Base-by-base conservation (phyloP, 1,140 invertebrate species). In the Drosophila willistoni region DNA sequence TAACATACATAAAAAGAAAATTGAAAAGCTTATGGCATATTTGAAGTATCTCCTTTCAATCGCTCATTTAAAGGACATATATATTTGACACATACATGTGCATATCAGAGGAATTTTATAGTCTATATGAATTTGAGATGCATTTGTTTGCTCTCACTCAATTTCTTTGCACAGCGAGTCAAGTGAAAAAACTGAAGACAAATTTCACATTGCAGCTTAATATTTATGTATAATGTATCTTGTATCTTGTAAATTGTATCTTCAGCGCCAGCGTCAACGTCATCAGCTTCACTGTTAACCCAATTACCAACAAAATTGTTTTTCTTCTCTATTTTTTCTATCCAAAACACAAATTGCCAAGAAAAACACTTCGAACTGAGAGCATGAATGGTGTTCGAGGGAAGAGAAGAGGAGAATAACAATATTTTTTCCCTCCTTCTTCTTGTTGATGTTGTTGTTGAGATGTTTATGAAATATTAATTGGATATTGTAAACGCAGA, bases 391-490 rank as follows among this genome's bases (percentile, higher is more conserved):
- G 14, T 3, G 33, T 25, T 29, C 33, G 36, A 7, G 13, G 17
- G 14, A 33, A 29, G 42, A 22, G 36, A 29, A 47, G 41, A 2
- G 14, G 54, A 60, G 19, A 61, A 36, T 42, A 51, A 51, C 7
- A 51, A 51, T 44, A 44, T 44, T 7, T 44, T n/a, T 44, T 5
- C 12, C 10, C 14, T 10, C 19, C n/a, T 47, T 22, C 7, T 22
- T 22, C 7, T 12, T 51, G 44, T 51, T 51, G 44, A 22, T 51
- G 29, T 17, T 47, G 41, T 34, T 25, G 51, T 39, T 36, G 34
- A 41, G 75, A 78, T 79, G 73, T 79, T 79, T 79, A 79, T 79
- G 70, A 77, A 79, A 77, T 79, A 79, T 79, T 79, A 79, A 79
- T 79, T 79, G 77, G 73, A 72, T 71, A 71, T 72, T 65, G 73